Evolutionary conservation across 1,140 invertebrate genomes (phyloP).

Genomic region (Pogonomyrmex californicus): DNA sequence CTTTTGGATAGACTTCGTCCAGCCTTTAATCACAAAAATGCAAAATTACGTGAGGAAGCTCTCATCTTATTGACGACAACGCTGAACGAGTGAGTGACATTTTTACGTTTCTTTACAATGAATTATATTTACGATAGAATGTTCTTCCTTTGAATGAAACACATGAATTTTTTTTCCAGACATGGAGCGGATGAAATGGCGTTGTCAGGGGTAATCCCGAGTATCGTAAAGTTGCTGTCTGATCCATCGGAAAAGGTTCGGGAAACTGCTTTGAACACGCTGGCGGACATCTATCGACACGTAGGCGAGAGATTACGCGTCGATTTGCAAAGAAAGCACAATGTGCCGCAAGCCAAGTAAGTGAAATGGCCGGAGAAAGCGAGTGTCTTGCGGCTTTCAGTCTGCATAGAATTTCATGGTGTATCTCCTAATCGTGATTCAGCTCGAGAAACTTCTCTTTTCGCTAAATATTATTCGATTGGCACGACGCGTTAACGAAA

Average conservation of each 20-base stretch:
- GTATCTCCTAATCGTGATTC: not conserved
- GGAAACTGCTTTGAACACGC: conserved; percentile 94
- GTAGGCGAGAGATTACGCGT: conserved; percentile 95
- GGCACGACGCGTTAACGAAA: not conserved
- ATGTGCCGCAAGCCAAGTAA: conserved; percentile 93
- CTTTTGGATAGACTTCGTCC: conserved; percentile 92
- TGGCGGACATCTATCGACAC: conserved; percentile 97
- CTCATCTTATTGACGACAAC: conserved; percentile 92
- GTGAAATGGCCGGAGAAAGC: conserved; percentile 78
- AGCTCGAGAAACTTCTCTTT: not conserved
- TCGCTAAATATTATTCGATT: not conserved
- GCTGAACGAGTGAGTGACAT: conserved; percentile 92
- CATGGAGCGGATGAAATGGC: conserved; percentile 94
- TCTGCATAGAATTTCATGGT: not conserved
- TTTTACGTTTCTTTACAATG: not conserved
- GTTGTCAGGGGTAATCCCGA: conserved; percentile 93
- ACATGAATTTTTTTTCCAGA: conserved; percentile 86
- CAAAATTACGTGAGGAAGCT: conserved; percentile 94
- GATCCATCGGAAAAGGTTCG: conserved; percentile 96
- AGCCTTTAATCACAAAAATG: conserved; percentile 95
- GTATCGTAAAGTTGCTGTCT: conserved; percentile 94
- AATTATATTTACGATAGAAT: not conserved
- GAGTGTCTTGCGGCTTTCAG: conserved; percentile 42
- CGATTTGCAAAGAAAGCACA: conserved; percentile 94
- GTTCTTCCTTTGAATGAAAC: not conserved